Percentiles rank a stretch among this genome's conserved stretches.
phyloP scores from a whole-genome alignment of 2,888 invertebrate genomes.

The Lasioglossum morio region DNA sequence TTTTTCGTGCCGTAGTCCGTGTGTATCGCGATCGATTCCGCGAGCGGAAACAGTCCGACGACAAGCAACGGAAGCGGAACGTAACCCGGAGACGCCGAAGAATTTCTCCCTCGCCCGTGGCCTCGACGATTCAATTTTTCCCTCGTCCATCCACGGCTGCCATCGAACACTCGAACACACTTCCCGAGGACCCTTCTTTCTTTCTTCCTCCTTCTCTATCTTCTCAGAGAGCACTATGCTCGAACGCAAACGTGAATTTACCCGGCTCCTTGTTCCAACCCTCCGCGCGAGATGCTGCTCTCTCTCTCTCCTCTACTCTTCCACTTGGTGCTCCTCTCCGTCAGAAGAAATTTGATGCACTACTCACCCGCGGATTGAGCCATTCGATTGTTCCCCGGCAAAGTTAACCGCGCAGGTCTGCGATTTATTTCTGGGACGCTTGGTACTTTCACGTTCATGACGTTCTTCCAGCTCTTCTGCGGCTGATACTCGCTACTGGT shows the following conservation, averaged over 20 bases:
- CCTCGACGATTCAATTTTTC: slow-evolving; percentile 38
- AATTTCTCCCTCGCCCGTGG: background rate
- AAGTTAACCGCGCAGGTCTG: background rate
- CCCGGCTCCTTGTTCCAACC: background rate
- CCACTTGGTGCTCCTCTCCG: background rate
- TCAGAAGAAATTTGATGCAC: slow-evolving; percentile 7
- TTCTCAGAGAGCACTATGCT: background rate
- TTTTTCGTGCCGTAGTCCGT: slow-evolving; percentile 18
- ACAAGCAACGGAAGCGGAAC: background rate
- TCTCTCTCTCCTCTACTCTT: too few relatives aligned
- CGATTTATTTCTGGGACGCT: background rate
- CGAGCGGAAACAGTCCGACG: background rate
- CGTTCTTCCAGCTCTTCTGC: background rate
- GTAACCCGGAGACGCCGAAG: background rate
- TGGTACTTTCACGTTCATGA: background rate
- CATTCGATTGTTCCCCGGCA: background rate
- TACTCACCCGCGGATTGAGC: slow-evolving; percentile 7
- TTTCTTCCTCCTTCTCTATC: background rate
- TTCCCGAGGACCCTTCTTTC: slow-evolving; percentile 12
- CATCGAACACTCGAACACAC: slow-evolving; percentile 7
- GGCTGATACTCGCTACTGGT: background rate
- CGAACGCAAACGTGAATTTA: background rate
- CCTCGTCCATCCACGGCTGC: slow-evolving; percentile 3
- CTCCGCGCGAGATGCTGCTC: background rate
- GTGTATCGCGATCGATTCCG: slow-evolving; percentile 32